Percentiles rank a stretch among this genome's conserved stretches.
Evolutionary conservation across 2,888 invertebrate species (phyloP).

Genomic region (Ichneumoninae sp.): DNA sequence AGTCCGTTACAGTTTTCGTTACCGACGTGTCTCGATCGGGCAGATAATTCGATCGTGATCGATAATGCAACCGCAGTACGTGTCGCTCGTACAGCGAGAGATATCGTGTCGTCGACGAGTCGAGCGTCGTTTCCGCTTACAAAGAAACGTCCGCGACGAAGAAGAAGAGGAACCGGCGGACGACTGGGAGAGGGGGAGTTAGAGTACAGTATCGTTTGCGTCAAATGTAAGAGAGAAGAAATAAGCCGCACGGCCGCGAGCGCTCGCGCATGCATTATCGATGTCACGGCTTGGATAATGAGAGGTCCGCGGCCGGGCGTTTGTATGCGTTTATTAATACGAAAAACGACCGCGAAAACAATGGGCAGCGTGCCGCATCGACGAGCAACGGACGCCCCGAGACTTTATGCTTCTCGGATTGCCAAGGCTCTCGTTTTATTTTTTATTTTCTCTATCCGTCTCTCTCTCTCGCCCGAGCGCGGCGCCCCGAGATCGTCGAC

Average conservation of each 20-base stretch:
- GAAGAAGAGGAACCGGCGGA: background rate
- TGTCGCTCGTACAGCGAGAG: background rate
- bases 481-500: background rate
- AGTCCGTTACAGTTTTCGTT: background rate
- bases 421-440: constrained; percentile 51
- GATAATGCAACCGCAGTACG: background rate
- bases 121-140: constrained; percentile 45
- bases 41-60: background rate
- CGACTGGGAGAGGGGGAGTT: constrained; percentile 13
- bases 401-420: constrained; percentile 53
- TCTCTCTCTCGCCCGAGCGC: constrained; percentile 35
- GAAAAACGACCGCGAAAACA: constrained; percentile 72
- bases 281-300: constrained; percentile 71
- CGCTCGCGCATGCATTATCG: constrained; percentile 70
- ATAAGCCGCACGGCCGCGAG: constrained; percentile 25
- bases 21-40: background rate
- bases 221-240: constrained; percentile 25
- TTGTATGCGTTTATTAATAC: constrained; percentile 69
- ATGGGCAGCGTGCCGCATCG: constrained; percentile 66
- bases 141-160: constrained; percentile 24
- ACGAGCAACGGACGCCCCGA: constrained; percentile 53
- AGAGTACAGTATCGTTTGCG: constrained; percentile 27
- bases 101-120: constrained; percentile 1
- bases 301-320: constrained; percentile 67
- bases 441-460: constrained; percentile 29